These are phyloP conservation scores for Zaprionus kolodkinae DNA, from an alignment of 1,140 invertebrate genomes.

Conservation along the genomic window DNA sequence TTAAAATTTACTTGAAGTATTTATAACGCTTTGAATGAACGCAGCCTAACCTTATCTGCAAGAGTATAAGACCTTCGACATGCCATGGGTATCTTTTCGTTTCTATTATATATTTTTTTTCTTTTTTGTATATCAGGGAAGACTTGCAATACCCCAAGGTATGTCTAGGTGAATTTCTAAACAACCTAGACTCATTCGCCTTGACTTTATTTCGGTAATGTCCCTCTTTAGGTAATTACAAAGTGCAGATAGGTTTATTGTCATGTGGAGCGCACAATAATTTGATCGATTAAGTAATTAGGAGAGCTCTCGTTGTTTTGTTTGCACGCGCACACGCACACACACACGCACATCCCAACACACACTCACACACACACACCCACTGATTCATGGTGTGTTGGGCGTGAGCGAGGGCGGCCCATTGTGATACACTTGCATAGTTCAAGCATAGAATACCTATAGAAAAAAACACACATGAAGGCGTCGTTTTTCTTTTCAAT, in stretches of 20 bases:
- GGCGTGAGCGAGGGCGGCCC: constrained; percentile 14
- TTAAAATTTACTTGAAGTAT: too few species aligned
- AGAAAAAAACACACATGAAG: not conserved
- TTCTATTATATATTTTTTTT: too few species aligned
- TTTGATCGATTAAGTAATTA: constrained; percentile 74
- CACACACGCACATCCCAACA: not conserved
- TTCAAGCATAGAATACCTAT: constrained; percentile 15
- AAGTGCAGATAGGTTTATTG: constrained; percentile 41
- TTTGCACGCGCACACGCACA: constrained; percentile 12
- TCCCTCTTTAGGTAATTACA: constrained; percentile 15
- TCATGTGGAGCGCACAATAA: constrained; percentile 52
- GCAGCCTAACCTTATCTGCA: too few species aligned
- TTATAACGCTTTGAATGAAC: too few species aligned
- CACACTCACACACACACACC: not conserved
- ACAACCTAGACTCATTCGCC: not conserved
- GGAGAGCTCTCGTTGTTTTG: constrained; percentile 37
- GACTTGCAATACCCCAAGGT: not conserved
- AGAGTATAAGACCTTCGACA: too few species aligned
- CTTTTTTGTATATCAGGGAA: too few species aligned
- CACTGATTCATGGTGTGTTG: not conserved
- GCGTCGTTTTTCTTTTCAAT: constrained; percentile 53
- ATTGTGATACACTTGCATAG: constrained; percentile 44
- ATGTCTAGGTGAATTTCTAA: not conserved
- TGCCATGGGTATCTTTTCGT: too few species aligned
- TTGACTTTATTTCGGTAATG: constrained; percentile 25